A percentile compares a stretch with the other conserved stretches of the same genome.
Conservation (phyloP, 1,140 invertebrate species). For the Calliopsis andreniformis region DNA sequence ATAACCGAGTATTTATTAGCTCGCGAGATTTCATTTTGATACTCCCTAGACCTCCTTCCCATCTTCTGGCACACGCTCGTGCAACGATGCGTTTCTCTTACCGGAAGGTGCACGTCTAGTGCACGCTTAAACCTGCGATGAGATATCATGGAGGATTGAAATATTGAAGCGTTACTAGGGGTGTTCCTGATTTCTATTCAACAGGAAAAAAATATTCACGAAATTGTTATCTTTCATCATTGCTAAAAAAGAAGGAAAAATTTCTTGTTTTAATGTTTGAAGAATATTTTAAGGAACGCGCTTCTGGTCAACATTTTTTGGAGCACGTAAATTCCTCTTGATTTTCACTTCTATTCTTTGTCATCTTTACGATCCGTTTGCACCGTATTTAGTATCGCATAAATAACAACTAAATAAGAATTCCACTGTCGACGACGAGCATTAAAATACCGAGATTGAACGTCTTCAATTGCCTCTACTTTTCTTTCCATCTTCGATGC, state of each 20-base stretch:
- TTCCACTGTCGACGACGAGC: not conserved
- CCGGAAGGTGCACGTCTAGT: conserved; percentile 19
- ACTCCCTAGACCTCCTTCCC: conserved; percentile 14
- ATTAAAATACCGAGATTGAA: not conserved
- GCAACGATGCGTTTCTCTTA: conserved; percentile 18
- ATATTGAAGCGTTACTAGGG: not conserved
- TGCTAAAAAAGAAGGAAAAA: no score
- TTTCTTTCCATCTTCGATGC: not conserved
- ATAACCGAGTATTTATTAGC: conserved; percentile 76
- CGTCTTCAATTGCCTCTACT: not conserved
- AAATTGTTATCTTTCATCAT: no score
- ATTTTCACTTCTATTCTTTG: not conserved
- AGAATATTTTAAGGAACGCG: no score
- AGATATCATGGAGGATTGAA: conserved; percentile 29
- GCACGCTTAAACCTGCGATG: conserved; percentile 13
- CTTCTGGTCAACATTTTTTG: no score
- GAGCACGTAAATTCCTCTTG: not conserved
- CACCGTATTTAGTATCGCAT: not conserved
- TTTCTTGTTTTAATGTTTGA: no score
- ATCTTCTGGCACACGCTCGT: not conserved
- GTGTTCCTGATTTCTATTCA: not conserved
- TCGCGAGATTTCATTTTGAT: conserved; percentile 76
- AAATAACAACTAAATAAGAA: not conserved
- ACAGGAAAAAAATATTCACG: not conserved
- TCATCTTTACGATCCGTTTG: no score